Evolutionary conservation across 2,888 invertebrate species (phyloP).

Genomic region (Mesochorus sp.): DNA sequence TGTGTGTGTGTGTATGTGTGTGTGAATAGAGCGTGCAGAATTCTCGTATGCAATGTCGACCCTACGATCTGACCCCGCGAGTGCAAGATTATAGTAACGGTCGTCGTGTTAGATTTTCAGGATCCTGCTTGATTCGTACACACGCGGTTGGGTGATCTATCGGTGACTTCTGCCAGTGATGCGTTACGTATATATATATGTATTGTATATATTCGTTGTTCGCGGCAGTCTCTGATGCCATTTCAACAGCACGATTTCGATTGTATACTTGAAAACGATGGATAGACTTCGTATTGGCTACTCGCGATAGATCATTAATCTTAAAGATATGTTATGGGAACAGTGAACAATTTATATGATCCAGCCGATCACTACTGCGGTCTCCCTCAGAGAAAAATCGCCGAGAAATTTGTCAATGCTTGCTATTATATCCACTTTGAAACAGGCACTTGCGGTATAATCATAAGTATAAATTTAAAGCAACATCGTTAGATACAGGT

Average conservation of each 20-base stretch:
- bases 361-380: no score
- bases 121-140: constrained; percentile 64
- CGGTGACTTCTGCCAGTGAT: constrained; percentile 17
- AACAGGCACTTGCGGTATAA: no score
- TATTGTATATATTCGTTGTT: constrained; percentile 1
- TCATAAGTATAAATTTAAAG: no score
- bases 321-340: no score
- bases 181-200: constrained; percentile 25
- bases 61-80: constrained; percentile 70
- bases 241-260: constrained; percentile 5
- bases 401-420: no score
- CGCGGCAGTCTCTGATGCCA: constrained; percentile 7
- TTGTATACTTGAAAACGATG: neutral
- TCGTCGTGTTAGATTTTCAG: constrained; percentile 70
- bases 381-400: no score
- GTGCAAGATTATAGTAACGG: constrained; percentile 53
- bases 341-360: no score
- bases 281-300: neutral
- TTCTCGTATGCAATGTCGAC: constrained; percentile 71
- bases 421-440: no score
- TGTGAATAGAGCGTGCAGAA: constrained; percentile 72
- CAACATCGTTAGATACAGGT: no score
- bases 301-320: no score
- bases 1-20: constrained; percentile 58
- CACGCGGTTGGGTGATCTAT: constrained; percentile 28